phyloP scores from a whole-genome alignment of 2,797 vertebrate genomes.

The Knipowitschia caucasica region DNA sequence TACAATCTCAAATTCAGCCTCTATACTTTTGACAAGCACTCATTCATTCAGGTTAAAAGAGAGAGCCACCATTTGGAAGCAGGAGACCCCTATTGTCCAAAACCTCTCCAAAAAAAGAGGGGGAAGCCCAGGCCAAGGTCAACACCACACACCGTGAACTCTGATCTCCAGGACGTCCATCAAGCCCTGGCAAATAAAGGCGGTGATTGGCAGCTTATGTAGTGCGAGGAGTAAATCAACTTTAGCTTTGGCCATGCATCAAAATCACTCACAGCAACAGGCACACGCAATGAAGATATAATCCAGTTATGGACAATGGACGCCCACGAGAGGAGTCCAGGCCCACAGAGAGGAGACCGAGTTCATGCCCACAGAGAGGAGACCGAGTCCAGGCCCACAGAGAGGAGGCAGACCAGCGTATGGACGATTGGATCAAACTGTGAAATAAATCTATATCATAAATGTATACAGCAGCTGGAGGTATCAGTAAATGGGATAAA shows the following conservation, averaged over 20 bases:
- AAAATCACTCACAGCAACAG: constrained; percentile 59
- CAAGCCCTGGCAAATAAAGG: constrained; percentile 55
- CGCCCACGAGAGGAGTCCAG: background rate
- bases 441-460: too few relatives aligned
- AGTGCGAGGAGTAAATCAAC: constrained; percentile 68
- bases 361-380: too few relatives aligned
- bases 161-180: constrained; percentile 57
- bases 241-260: constrained; percentile 60
- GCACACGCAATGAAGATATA: constrained; percentile 46
- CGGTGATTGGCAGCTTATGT: constrained; percentile 56
- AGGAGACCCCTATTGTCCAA: constrained; percentile 12
- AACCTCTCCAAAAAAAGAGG: constrained; percentile 23
- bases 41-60: constrained; percentile 42
- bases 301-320: constrained; percentile 51
- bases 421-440: too few relatives aligned
- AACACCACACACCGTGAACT: constrained; percentile 49
- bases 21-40: constrained; percentile 32
- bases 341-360: constrained; percentile 13
- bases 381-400: too few relatives aligned
- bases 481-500: too few relatives aligned
- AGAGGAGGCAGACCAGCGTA: too few relatives aligned
- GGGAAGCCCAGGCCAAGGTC: constrained; percentile 57
- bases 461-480: too few relatives aligned
- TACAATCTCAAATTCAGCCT: constrained; percentile 30
- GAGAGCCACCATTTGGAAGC: constrained; percentile 29